Evolutionary conservation across 2,888 invertebrate species (phyloP).

Genomic region (Eucera pruinosa): DNA sequence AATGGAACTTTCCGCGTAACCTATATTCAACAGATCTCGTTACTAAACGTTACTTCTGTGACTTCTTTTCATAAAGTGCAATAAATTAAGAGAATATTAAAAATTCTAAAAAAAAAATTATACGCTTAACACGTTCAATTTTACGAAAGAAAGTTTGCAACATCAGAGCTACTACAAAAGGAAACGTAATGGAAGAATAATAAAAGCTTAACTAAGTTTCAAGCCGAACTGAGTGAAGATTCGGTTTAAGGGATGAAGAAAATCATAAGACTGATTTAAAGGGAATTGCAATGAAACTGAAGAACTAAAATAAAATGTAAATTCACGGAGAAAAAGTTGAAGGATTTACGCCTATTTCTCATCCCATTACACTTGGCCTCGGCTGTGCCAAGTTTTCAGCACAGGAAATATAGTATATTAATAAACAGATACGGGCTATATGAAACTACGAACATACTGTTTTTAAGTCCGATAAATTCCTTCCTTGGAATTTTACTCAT

Average conservation of each 20-base stretch:
- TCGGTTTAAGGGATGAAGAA: conserved; percentile 14
- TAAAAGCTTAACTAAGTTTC: conserved; percentile 12
- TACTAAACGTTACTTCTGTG: neutral
- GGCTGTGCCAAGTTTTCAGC: conserved; percentile 6
- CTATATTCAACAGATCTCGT: no score
- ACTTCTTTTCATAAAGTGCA: neutral
- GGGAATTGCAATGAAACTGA: neutral
- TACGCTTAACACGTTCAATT: neutral
- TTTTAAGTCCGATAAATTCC: neutral
- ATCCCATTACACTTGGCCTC: conserved; percentile 8
- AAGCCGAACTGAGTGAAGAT: neutral
- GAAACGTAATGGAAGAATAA: conserved; percentile 11
- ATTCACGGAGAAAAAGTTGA: conserved; percentile 1
- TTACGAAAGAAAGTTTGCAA: neutral
- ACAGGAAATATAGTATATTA: neutral
- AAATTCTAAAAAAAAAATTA: neutral
- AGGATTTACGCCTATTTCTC: neutral
- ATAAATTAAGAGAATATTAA: neutral
- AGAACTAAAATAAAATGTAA: conserved; percentile 8
- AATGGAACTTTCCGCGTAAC: no score
- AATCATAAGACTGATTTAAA: conserved; percentile 19
- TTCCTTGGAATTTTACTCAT: neutral
- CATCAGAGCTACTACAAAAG: neutral
- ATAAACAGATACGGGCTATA: no score
- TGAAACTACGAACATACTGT: neutral